phyloP scores from a whole-genome alignment of 2,888 invertebrate genomes.

The Tribolium freemani region DNA sequence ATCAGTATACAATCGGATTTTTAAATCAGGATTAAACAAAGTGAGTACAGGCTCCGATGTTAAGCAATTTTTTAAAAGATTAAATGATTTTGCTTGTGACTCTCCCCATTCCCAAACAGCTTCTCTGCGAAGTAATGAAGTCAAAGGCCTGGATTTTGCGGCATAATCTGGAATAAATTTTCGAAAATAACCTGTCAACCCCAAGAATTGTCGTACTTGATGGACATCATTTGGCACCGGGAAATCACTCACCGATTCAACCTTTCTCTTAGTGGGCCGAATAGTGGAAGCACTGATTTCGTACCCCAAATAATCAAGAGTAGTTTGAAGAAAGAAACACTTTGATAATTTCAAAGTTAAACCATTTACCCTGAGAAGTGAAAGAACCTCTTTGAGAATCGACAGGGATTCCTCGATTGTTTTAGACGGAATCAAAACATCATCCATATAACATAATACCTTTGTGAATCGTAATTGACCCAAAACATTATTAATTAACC shows the following conservation, averaged over 20 bases:
- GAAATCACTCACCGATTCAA: slow-evolving; percentile 41
- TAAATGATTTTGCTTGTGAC: slow-evolving; percentile 26
- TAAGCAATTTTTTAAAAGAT: slow-evolving; percentile 6
- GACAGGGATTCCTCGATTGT: background rate
- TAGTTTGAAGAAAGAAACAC: slow-evolving; percentile 44
- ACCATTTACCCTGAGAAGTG: background rate
- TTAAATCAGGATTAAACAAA: slow-evolving; percentile 18
- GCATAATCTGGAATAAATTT: slow-evolving; percentile 15
- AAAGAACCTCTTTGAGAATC: background rate
- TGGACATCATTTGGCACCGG: slow-evolving; percentile 28
- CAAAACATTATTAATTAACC: background rate
- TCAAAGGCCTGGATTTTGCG: background rate
- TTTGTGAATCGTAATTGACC: slow-evolving; percentile 1
- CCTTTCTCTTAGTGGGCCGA: slow-evolving; percentile 41
- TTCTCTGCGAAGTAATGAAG: background rate
- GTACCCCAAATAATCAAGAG: slow-evolving; percentile 29
- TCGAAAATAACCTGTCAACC: slow-evolving; percentile 19
- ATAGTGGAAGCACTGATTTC: background rate
- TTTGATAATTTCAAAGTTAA: slow-evolving; percentile 42
- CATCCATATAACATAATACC: background rate
- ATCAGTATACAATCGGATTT: slow-evolving; percentile 52
- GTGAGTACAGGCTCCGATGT: slow-evolving; percentile 12
- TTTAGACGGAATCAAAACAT: background rate
- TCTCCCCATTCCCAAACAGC: slow-evolving; percentile 10
- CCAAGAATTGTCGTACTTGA: slow-evolving; percentile 16